phyloP scores from a whole-genome alignment of 2,888 invertebrate genomes.

The Aromia moschata region DNA sequence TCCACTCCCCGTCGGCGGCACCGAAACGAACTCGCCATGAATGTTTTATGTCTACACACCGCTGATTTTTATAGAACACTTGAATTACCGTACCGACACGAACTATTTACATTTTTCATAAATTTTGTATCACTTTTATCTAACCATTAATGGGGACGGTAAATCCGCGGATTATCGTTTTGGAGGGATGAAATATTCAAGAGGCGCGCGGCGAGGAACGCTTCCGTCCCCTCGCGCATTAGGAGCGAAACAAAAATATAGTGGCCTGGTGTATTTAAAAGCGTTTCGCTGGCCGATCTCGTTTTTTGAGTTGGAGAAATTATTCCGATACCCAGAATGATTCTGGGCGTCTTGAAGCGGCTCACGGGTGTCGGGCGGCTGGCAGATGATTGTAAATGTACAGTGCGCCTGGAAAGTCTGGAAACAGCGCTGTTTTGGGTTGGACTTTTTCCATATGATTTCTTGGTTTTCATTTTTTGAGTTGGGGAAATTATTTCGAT shows the following conservation, averaged over 20 bases:
- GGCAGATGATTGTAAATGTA: no score
- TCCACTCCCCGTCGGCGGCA: conserved; percentile 23
- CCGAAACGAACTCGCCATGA: conserved; percentile 19
- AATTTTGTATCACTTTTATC: conserved; percentile 8
- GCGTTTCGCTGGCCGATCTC: not conserved
- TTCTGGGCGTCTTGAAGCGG: no score
- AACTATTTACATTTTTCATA: conserved; percentile 24
- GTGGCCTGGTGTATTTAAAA: not conserved
- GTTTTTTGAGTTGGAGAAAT: no score
- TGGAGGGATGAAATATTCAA: not conserved
- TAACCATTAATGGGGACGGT: not conserved
- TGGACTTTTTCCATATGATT: no score
- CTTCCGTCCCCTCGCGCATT: not conserved
- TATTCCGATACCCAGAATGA: no score
- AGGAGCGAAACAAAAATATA: no score
- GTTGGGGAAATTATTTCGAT: no score
- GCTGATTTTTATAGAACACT: conserved; percentile 24
- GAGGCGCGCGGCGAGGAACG: not conserved
- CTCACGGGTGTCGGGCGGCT: no score
- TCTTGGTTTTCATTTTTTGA: no score
- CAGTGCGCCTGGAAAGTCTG: no score
- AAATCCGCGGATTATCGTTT: not conserved
- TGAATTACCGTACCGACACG: conserved; percentile 17
- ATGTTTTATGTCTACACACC: conserved; percentile 23
- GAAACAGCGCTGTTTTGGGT: no score